These are phyloP conservation scores for Drosophila emarginata DNA, from an alignment of 2,888 invertebrate species.

Conservation along the genomic window DNA sequence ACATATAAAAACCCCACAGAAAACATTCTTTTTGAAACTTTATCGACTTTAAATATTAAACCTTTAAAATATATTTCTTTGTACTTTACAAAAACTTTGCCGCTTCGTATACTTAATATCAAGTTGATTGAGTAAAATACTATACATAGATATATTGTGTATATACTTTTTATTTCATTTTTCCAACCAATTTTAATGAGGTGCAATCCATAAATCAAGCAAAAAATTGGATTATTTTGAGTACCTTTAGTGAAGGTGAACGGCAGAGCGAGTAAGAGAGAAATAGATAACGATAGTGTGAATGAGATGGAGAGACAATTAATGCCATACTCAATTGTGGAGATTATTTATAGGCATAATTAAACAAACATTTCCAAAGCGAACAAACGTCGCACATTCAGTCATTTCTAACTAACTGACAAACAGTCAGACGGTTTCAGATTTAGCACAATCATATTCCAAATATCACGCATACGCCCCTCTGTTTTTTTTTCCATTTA, in stretches of 20 bases:
- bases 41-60: too few species aligned
- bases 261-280: neutral
- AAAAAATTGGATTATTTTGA: slow-evolving; percentile 55
- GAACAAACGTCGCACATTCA: slow-evolving; percentile 23
- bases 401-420: slow-evolving; percentile 40
- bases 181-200: slow-evolving; percentile 56
- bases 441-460: slow-evolving; percentile 9
- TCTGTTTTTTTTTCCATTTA: slow-evolving; percentile 52
- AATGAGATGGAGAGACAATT: slow-evolving; percentile 34
- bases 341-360: slow-evolving; percentile 74
- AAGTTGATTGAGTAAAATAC: too few species aligned
- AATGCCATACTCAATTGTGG: slow-evolving; percentile 58
- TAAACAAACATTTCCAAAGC: slow-evolving; percentile 62
- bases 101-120: too few species aligned
- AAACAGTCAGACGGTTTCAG: slow-evolving; percentile 27
- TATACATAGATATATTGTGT: too few species aligned
- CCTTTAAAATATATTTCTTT: too few species aligned
- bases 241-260: slow-evolving; percentile 32
- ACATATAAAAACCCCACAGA: too few species aligned
- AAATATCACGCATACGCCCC: slow-evolving; percentile 59
- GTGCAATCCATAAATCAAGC: slow-evolving; percentile 47
- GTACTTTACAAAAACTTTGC: too few species aligned
- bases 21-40: too few species aligned
- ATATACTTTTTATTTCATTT: neutral
- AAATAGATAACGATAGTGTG: neutral